Conservation (phyloP, 2,113 vertebrate genomes). For the Sciurus niger region DNA sequence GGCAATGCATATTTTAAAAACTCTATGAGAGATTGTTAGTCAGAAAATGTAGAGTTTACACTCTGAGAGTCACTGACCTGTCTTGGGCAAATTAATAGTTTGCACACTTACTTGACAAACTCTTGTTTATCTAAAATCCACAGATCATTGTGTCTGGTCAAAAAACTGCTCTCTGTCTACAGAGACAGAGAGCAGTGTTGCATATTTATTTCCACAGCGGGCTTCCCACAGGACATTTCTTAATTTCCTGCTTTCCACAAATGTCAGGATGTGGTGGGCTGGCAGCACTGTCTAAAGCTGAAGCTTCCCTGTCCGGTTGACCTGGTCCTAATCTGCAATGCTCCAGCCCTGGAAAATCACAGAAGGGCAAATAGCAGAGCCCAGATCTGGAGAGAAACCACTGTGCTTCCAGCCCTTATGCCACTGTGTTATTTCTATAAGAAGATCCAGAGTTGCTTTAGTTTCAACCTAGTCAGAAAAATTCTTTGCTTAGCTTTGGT, state of each 20-base stretch:
- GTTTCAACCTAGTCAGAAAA: rapidly evolving
- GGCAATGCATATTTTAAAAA: not conserved
- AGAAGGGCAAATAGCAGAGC: not conserved
- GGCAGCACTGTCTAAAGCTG: not conserved
- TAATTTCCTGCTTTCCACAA: not conserved
- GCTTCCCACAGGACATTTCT: not conserved
- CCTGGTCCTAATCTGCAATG: rapidly evolving
- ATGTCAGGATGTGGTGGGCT: rapidly evolving
- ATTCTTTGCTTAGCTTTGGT: not conserved
- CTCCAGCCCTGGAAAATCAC: not conserved
- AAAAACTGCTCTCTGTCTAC: not conserved
- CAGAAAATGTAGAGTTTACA: too few relatives aligned
- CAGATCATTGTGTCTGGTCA: not conserved
- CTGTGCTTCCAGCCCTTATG: not conserved
- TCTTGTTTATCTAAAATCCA: not conserved
- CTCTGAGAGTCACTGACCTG: rapidly evolving
- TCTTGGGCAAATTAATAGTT: not conserved
- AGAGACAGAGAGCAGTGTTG: not conserved
- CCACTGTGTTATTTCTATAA: rapidly evolving
- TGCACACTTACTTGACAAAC: not conserved
- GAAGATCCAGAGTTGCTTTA: not conserved
- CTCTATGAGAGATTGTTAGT: not conserved
- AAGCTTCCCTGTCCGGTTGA: not conserved
- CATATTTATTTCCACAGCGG: rapidly evolving
- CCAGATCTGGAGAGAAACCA: not conserved